Base-by-base conservation (phyloP, 2,113 vertebrate species). In the Motacilla alba region DNA sequence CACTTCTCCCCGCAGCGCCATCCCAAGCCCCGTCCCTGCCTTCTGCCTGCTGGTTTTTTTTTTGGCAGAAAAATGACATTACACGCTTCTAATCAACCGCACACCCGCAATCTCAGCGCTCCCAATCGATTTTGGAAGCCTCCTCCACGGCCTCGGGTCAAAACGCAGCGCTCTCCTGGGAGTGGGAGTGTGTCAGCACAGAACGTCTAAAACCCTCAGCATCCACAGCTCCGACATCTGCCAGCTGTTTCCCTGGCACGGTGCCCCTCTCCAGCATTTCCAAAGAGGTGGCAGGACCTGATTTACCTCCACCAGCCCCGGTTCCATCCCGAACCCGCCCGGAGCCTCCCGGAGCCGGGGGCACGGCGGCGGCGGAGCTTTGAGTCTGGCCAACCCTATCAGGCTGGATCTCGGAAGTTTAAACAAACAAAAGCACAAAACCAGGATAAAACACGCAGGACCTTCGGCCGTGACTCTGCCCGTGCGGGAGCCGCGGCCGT, bases 391-490 rank as follows among this genome's bases (percentile, higher is more conserved):
- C 58, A 9, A 24, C 58, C 24, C 30, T 89, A 94, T 95, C 91
- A 1, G n/a, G 30, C 9, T 0, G 0, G 1, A 95, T 95, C 90
- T 63, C 6, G 90, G 94, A 82, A 95, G 64, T 69, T 41, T 0
- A 22, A 82, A 75, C 90, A 93, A 96, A 95, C 95, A 92, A 87
- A 39, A 83, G 24, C 72, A 93, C 94, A 96, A 96, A 95, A 60
- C 87, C 82, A 83, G 92, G 84, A 95, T 87, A 67, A 90, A 96
- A 68, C 92, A 85, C 0, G 16, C 68, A 6, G 33, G 55, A 35
- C 41, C 88, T 85, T 66, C 78, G 6, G 0, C 5, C 0, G 5
- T 31, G 90, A 56, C 88, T 77, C 24, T 83, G 94, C 37, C 90
- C 31, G 9, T 2, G 46, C 4, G 13, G 69, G 68, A 39, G 16